Evolutionary conservation across 1,140 invertebrate genomes (phyloP).

Genomic region (Platorchestia sp.): DNA sequence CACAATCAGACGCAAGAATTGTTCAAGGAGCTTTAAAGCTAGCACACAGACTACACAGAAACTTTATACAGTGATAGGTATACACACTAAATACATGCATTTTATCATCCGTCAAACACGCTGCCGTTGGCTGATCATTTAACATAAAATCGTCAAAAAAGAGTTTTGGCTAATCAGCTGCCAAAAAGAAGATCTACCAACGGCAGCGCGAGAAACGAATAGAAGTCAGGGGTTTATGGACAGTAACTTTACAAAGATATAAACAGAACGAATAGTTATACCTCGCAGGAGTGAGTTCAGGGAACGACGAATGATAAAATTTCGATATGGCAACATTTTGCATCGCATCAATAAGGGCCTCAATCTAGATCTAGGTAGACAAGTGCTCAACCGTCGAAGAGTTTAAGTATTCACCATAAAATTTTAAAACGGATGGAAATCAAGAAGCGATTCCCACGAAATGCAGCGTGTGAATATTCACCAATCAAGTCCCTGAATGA

Average conservation of each 20-base stretch:
- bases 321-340: too few relatives aligned
- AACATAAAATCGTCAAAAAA: not conserved
- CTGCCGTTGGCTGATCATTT: not conserved
- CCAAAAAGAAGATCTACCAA: not conserved
- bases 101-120: not conserved
- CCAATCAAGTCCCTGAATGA: too few relatives aligned
- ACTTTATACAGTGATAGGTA: constrained; percentile 6
- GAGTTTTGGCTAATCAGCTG: not conserved
- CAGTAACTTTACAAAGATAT: not conserved
- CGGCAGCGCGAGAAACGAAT: not conserved
- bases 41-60: constrained; percentile 11
- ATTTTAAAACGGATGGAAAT: too few relatives aligned
- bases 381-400: too few relatives aligned
- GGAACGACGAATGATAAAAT: not conserved
- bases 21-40: not conserved
- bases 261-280: constrained; percentile 10
- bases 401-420: too few relatives aligned
- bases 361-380: too few relatives aligned
- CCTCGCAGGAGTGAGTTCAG: not conserved
- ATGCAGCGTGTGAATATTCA: too few relatives aligned
- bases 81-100: constrained; percentile 39
- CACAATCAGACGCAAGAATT: not conserved
- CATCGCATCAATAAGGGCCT: too few relatives aligned
- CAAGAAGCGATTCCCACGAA: too few relatives aligned
- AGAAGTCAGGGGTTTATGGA: not conserved